Evolutionary conservation across 2,888 invertebrate genomes (phyloP).

Genomic region (Xestoiulus laeticollis): DNA sequence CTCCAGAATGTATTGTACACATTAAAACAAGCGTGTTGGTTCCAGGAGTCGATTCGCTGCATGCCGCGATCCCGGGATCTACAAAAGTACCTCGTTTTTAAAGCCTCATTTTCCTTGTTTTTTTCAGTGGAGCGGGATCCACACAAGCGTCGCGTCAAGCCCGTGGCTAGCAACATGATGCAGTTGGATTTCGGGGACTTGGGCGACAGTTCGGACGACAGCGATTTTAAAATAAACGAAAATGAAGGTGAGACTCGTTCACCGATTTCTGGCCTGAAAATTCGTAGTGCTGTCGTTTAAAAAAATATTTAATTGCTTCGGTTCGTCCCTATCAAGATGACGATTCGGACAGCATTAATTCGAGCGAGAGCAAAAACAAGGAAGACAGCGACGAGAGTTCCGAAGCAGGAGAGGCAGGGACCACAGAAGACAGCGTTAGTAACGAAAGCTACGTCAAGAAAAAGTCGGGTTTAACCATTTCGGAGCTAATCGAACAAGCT

Average conservation of each 20-base stretch:
- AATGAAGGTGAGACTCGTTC: constrained; percentile 56
- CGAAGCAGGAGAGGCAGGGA: constrained; percentile 54
- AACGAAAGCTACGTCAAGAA: constrained; percentile 55
- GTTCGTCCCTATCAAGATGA: constrained; percentile 69
- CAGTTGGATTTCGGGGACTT: constrained; percentile 71
- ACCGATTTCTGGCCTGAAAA: not conserved
- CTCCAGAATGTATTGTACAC: too few species aligned
- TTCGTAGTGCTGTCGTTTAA: not conserved
- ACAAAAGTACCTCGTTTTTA: too few species aligned
- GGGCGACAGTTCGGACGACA: constrained; percentile 92
- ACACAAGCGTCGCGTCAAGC: constrained; percentile 82
- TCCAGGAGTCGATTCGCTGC: too few species aligned
- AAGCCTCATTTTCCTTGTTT: too few species aligned
- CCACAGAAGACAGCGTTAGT: constrained; percentile 57
- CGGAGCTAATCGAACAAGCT: constrained; percentile 69
- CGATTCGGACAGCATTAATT: constrained; percentile 94
- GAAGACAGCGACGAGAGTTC: constrained; percentile 72
- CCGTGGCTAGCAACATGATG: constrained; percentile 68
- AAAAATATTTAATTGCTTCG: not conserved
- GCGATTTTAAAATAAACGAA: constrained; percentile 81
- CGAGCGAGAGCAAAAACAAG: constrained; percentile 80
- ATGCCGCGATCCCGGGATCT: too few species aligned
- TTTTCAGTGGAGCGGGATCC: constrained; percentile 73
- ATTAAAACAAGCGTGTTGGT: too few species aligned
- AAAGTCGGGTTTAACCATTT: constrained; percentile 57